These are phyloP conservation scores for Cyphomyrmex costatus DNA, from an alignment of 1,140 invertebrate genomes.

Conservation along the genomic window DNA sequence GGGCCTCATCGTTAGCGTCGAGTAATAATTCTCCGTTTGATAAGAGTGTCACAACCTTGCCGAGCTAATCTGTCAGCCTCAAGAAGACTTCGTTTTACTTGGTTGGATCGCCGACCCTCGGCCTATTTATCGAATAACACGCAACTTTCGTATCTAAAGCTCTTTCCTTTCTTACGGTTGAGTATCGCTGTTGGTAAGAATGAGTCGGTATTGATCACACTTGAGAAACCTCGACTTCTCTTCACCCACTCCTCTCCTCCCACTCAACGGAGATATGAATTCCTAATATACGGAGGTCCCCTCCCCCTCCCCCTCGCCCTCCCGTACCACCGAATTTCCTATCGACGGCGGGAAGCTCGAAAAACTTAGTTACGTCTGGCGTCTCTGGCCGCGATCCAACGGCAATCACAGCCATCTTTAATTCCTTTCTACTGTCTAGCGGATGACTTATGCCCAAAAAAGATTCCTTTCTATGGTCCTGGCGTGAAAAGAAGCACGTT, in stretches of 20 bases:
- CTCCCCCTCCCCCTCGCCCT: background rate
- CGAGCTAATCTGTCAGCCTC: slow-evolving; percentile 42
- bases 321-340: slow-evolving; percentile 58
- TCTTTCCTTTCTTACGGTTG: slow-evolving; percentile 62
- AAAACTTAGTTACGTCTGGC: slow-evolving; percentile 79
- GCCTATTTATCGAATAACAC: slow-evolving; percentile 23
- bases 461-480: slow-evolving; percentile 68
- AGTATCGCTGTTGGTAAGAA: slow-evolving; percentile 81
- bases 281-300: slow-evolving; percentile 76
- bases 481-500: slow-evolving; percentile 52
- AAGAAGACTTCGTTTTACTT: slow-evolving; percentile 31
- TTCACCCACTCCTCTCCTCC: slow-evolving; percentile 26
- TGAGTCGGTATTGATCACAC: slow-evolving; percentile 82
- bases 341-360: slow-evolving; percentile 72
- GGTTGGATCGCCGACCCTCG: background rate
- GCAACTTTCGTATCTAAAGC: slow-evolving; percentile 13
- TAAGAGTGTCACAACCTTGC: slow-evolving; percentile 56
- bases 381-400: slow-evolving; percentile 80
- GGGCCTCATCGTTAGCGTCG: slow-evolving; percentile 1
- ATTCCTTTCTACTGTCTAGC: slow-evolving; percentile 81
- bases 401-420: slow-evolving; percentile 82
- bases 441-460: slow-evolving; percentile 78
- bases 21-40: slow-evolving; percentile 48
- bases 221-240: slow-evolving; percentile 75
- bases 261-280: slow-evolving; percentile 81